phyloP scores from a whole-genome alignment of 2,888 invertebrate species.

The Helleia helle region DNA sequence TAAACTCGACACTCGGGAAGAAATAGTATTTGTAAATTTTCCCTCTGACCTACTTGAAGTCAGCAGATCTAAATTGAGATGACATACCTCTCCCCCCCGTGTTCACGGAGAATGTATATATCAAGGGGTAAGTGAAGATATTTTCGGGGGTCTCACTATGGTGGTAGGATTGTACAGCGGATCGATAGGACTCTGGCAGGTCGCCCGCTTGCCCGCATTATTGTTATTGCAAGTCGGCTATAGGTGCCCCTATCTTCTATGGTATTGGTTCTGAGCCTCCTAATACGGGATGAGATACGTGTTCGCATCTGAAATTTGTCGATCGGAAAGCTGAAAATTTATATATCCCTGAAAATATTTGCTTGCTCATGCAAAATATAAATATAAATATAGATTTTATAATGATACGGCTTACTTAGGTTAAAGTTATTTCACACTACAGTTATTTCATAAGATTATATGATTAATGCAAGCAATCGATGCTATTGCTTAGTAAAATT shows the following conservation, averaged over 20 bases:
- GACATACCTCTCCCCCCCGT: conserved; percentile 39
- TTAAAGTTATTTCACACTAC: too few species aligned
- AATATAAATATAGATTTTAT: neutral
- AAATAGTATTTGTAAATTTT: conserved; percentile 71
- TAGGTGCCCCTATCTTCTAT: conserved; percentile 45
- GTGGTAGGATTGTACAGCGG: conserved; percentile 43
- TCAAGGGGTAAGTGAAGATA: conserved; percentile 39
- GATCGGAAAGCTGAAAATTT: conserved; percentile 24
- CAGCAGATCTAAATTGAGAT: conserved; percentile 41
- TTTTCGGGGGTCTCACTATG: conserved; percentile 46
- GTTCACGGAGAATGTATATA: conserved; percentile 30
- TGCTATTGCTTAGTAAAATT: too few species aligned
- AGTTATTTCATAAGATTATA: too few species aligned
- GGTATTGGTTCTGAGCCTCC: conserved; percentile 54
- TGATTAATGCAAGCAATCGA: too few species aligned
- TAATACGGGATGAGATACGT: conserved; percentile 52
- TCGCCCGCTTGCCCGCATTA: conserved; percentile 70
- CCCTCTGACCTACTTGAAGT: conserved; percentile 71
- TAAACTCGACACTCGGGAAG: conserved; percentile 40
- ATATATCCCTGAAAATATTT: conserved; percentile 10
- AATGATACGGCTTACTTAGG: too few species aligned
- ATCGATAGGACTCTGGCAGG: conserved; percentile 71
- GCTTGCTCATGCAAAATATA: conserved; percentile 1
- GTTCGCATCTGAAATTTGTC: conserved; percentile 32
- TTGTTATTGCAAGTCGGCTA: conserved; percentile 66